Conservation (phyloP, 2,888 invertebrate genomes). For the Omphaloscelis lunosa region DNA sequence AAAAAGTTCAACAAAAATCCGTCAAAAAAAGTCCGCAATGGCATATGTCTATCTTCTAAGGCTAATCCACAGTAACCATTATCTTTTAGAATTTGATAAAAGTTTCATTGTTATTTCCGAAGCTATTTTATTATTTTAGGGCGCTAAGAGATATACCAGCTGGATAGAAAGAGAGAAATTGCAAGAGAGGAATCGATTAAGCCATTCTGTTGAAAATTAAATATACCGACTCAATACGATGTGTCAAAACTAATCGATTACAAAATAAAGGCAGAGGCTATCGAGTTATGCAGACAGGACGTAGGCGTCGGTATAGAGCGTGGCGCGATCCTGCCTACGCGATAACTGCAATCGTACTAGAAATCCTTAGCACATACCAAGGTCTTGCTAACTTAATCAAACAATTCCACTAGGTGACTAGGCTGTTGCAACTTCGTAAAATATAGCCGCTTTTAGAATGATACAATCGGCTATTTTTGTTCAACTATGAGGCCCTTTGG, state of each 20-base stretch:
- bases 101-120: too few species aligned
- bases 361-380: constrained; percentile 64
- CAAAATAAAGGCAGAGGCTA: constrained; percentile 63
- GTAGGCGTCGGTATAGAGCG: constrained; percentile 62
- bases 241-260: constrained; percentile 52
- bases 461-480: constrained; percentile 38
- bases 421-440: constrained; percentile 29
- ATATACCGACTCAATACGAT: neutral
- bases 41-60: too few species aligned
- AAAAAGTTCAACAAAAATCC: too few species aligned
- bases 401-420: constrained; percentile 32
- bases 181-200: neutral
- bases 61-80: too few species aligned
- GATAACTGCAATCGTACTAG: constrained; percentile 59
- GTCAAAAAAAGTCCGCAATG: too few species aligned
- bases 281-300: constrained; percentile 53
- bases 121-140: too few species aligned
- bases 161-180: neutral
- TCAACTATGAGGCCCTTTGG: constrained; percentile 38
- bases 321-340: constrained; percentile 67
- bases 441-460: constrained; percentile 4
- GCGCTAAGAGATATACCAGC: neutral
- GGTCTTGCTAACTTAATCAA: constrained; percentile 55
- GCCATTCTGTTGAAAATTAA: neutral
- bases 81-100: too few species aligned